Base-by-base conservation (phyloP, 2,888 invertebrate genomes). In the Athetis lepigone region DNA sequence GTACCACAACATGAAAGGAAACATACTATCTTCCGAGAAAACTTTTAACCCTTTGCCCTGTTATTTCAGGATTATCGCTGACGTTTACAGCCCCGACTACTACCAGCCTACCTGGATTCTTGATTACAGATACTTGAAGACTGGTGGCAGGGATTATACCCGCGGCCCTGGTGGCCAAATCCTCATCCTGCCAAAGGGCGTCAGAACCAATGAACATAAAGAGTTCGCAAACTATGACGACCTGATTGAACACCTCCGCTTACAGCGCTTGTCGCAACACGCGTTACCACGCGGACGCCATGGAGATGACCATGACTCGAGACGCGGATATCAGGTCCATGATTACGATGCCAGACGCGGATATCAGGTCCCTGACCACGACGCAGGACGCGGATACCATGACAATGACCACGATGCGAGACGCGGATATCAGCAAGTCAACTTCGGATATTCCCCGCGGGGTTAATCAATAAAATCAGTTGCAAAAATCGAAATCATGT, bases 111-210 rank as follows among this genome's bases (percentile, higher is more conserved):
- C 87, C 8, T 86, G 89, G 82, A 77, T 91, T 37, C 77, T 94
- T 18, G 94, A 94, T 87, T 94, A 92, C 78, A 85, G 94, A 55
- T 93, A 92, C 81, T 65, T 91, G 49, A 92, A 91, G 77, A 86
- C 91, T 0, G 93, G 92, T 0, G 93, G 93, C 6, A 85, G 93
- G 40, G 90, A 92, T 71, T 94, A 92, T 83, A 86, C 88, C 0
- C 88, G 92, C 4, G 88, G 91, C 0, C 90, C 90, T 0, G 92
- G 93, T 0, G 93, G 93, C 1, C 92, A 93, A 63, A 84, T 92
- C 62, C 82, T 94, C 13, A 92, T 94, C 39, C 82, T 94, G 0
- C 94, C 94, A 0, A 88, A 83, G 62, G 83, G 84, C 62, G 75
- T 88, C 63, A 70, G 80, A 55, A 77, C 83, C n/a, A 72, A 82